Conservation (phyloP, 2,113 vertebrate species). For the Chunga burmeisteri region DNA sequence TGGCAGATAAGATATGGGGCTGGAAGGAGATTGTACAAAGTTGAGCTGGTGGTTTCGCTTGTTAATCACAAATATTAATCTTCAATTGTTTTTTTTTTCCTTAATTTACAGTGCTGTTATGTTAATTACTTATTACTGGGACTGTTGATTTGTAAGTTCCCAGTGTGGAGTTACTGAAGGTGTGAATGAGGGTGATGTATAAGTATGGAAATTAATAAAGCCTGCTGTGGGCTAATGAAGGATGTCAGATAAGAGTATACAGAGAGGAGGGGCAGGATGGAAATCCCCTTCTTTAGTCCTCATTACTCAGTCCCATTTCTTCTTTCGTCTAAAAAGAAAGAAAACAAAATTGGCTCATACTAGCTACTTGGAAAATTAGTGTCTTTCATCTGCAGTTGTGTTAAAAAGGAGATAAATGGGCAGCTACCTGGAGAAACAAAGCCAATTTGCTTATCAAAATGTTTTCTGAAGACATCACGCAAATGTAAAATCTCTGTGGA, state of each 20-base stretch:
- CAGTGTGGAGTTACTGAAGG: background rate
- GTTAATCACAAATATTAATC: background rate
- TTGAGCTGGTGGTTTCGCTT: background rate
- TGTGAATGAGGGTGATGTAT: background rate
- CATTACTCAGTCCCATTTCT: background rate
- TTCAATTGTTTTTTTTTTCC: rapidly evolving
- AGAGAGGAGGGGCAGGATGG: background rate
- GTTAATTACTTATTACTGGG: too few relatives aligned
- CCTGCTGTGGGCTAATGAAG: background rate
- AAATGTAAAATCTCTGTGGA: background rate
- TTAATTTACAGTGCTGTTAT: background rate
- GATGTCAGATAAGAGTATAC: background rate
- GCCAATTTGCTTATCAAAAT: background rate
- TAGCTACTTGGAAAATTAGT: background rate
- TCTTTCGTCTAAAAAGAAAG: background rate
- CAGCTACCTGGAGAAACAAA: background rate
- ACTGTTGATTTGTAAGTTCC: too few relatives aligned
- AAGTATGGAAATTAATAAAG: background rate
- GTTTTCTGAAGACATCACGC: background rate
- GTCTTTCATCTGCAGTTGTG: background rate
- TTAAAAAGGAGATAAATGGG: background rate
- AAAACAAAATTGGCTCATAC: background rate
- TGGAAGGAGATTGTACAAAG: background rate
- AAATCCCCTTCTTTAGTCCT: background rate
- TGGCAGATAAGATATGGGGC: background rate